Percentiles rank a stretch among this genome's conserved stretches.
Evolutionary conservation across 1,140 invertebrate genomes (phyloP).

Genomic region (Rhyzopertha dominica): DNA sequence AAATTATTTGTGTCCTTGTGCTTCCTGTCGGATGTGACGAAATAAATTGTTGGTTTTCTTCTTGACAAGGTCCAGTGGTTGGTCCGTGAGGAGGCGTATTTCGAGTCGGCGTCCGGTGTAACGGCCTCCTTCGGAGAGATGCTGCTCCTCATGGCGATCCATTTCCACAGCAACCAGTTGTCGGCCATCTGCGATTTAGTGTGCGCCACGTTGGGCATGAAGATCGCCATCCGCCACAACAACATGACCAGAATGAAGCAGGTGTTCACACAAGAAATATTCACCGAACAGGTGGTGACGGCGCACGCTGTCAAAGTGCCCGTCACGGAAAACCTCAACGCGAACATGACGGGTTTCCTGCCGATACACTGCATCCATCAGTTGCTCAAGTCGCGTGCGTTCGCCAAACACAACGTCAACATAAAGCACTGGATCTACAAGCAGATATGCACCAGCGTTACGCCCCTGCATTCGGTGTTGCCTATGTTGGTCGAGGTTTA

Average conservation of each 20-base stretch:
- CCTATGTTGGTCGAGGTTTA: slow-evolving; percentile 93
- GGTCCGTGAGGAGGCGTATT: slow-evolving; percentile 82
- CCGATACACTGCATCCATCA: slow-evolving; percentile 98
- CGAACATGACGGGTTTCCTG: slow-evolving; percentile 84
- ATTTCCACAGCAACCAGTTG: slow-evolving; percentile 92
- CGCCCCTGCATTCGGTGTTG: slow-evolving; percentile 88
- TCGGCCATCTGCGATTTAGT: slow-evolving; percentile 89
- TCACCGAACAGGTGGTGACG: slow-evolving; percentile 95
- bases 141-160: slow-evolving; percentile 91
- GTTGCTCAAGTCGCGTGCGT: slow-evolving; percentile 88
- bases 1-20: slow-evolving; percentile 1
- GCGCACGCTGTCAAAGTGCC: slow-evolving; percentile 93
- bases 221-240: slow-evolving; percentile 86
- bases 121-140: slow-evolving; percentile 92
- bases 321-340: slow-evolving; percentile 85
- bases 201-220: slow-evolving; percentile 92
- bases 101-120: slow-evolving; percentile 71
- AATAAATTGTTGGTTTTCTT: not conserved
- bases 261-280: slow-evolving; percentile 95
- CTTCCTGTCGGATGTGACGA: not conserved
- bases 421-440: slow-evolving; percentile 94
- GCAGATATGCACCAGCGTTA: slow-evolving; percentile 81
- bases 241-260: slow-evolving; percentile 88
- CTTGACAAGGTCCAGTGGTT: slow-evolving; percentile 69
- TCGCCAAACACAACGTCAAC: slow-evolving; percentile 92